phyloP scores from a whole-genome alignment of 2,888 invertebrate species.

The Eupithecia pulchellata region DNA sequence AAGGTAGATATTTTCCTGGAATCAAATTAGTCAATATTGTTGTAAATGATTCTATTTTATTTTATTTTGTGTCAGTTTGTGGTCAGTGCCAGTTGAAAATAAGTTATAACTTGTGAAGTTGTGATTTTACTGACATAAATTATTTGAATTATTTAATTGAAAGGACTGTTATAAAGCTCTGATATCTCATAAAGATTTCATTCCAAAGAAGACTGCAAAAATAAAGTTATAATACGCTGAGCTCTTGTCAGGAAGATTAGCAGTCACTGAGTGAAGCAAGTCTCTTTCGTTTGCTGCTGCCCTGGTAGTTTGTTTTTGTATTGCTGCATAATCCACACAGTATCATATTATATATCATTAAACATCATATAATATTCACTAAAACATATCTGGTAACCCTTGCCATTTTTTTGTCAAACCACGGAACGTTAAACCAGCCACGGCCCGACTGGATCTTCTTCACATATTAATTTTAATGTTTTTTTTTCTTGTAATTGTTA shows the following conservation, averaged over 20 bases:
- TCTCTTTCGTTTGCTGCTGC: neutral
- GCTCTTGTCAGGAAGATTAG: neutral
- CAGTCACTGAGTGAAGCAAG: neutral
- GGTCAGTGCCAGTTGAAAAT: neutral
- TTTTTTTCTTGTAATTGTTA: too few species aligned
- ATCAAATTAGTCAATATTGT: conserved; percentile 11
- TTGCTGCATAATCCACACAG: neutral
- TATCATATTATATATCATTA: neutral
- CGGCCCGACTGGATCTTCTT: too few species aligned
- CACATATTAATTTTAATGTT: too few species aligned
- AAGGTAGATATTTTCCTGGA: conserved; percentile 27
- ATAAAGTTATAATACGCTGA: neutral
- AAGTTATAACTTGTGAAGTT: conserved; percentile 10
- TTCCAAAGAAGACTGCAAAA: neutral
- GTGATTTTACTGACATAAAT: neutral
- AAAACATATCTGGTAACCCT: too few species aligned
- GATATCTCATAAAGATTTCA: neutral
- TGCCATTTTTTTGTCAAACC: too few species aligned
- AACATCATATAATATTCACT: too few species aligned
- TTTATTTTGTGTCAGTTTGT: neutral
- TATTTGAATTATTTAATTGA: neutral
- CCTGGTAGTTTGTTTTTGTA: neutral
- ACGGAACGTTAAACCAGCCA: too few species aligned
- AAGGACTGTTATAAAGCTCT: neutral
- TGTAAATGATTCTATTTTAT: conserved; percentile 17